Evolutionary conservation across 1,140 invertebrate genomes (phyloP).

Genomic region (Aphidius gifuensis): DNA sequence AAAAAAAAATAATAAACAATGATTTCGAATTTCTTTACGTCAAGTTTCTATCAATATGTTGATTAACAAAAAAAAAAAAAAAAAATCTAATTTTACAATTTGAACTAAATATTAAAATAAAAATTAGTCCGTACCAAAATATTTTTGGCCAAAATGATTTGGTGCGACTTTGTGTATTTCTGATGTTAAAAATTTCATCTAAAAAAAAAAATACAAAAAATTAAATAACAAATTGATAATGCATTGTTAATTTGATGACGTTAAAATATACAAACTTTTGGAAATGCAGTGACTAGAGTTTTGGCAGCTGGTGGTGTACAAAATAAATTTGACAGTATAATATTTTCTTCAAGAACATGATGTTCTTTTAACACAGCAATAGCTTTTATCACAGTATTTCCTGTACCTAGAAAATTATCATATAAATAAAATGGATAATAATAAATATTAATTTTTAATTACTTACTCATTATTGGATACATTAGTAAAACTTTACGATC

Average conservation of each 20-base stretch:
- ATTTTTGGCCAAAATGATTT: slow-evolving; percentile 97
- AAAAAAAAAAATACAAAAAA: slow-evolving; percentile 18
- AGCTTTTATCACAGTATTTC: slow-evolving; percentile 92
- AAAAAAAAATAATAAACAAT: too few species aligned
- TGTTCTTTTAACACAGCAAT: slow-evolving; percentile 92
- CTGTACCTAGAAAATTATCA: slow-evolving; percentile 62
- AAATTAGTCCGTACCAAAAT: slow-evolving; percentile 94
- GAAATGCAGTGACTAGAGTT: slow-evolving; percentile 82
- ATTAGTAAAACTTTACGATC: slow-evolving; percentile 90
- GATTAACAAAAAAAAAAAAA: too few species aligned
- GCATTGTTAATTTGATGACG: neutral
- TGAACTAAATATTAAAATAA: neutral
- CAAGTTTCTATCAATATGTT: too few species aligned
- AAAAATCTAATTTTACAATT: too few species aligned
- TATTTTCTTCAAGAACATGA: slow-evolving; percentile 87
- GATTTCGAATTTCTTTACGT: too few species aligned
- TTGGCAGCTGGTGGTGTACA: slow-evolving; percentile 89
- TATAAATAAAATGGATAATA: neutral
- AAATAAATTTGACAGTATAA: slow-evolving; percentile 94
- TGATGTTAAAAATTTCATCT: slow-evolving; percentile 92
- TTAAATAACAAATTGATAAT: neutral
- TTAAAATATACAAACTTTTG: slow-evolving; percentile 58
- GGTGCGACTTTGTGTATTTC: slow-evolving; percentile 94
- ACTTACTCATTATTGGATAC: slow-evolving; percentile 95
- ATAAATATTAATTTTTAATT: slow-evolving; percentile 3